Conservation (phyloP, 92 coral and sea anemone species). For the Siderastrea siderea region DNA sequence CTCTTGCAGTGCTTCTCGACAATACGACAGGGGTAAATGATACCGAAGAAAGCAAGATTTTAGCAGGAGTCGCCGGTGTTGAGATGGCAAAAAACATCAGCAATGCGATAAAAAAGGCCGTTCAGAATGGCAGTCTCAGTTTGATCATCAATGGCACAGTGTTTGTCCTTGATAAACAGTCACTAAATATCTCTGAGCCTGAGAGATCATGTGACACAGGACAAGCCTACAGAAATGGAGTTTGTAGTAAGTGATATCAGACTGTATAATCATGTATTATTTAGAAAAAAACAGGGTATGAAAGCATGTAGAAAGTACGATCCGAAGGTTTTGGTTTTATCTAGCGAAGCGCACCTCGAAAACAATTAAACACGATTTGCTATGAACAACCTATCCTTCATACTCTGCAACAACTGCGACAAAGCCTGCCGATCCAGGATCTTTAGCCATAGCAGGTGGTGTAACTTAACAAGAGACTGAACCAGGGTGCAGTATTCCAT, state of each 20-base stretch:
- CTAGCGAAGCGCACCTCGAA: too few species aligned
- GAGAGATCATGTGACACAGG: background rate
- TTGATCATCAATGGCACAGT: constrained; percentile 36
- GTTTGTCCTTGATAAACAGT: constrained; percentile 21
- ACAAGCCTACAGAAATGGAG: background rate
- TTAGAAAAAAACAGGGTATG: too few species aligned
- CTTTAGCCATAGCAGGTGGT: too few species aligned
- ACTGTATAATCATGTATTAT: too few species aligned
- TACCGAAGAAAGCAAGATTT: background rate
- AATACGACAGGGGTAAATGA: background rate
- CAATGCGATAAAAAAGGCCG: background rate
- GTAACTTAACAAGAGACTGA: too few species aligned
- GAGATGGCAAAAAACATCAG: constrained; percentile 9
- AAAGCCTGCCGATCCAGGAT: too few species aligned
- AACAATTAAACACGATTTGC: too few species aligned
- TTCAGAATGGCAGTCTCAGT: constrained; percentile 40
- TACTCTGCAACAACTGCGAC: too few species aligned
- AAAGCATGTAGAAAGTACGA: too few species aligned
- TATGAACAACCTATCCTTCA: too few species aligned
- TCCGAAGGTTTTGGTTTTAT: too few species aligned
- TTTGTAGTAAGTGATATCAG: background rate
- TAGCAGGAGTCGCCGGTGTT: background rate
- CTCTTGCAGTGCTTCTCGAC: background rate
- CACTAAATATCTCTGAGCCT: constrained; percentile 23
- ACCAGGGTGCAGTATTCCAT: too few species aligned